These are phyloP conservation scores for Mionectes olivaceus DNA, from an alignment of 2,797 vertebrate genomes.

Conservation along the genomic window DNA sequence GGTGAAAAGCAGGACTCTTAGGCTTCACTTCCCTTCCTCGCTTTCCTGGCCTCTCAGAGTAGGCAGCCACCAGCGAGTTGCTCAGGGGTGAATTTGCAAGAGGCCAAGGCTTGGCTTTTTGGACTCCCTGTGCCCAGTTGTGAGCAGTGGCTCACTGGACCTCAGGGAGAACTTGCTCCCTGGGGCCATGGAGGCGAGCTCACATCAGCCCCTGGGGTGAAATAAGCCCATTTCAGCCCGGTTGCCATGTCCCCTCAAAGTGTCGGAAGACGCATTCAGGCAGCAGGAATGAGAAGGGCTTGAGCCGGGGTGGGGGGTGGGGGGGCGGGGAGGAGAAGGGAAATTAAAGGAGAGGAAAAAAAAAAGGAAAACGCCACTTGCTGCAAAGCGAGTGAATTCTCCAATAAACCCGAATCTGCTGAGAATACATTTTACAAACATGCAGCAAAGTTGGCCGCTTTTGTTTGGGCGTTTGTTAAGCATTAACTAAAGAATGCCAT, in stretches of 20 bases:
- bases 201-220: background rate
- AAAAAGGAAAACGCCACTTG: slow-evolving; percentile 55
- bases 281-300: slow-evolving; percentile 71
- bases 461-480: slow-evolving; percentile 96
- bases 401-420: slow-evolving; percentile 83
- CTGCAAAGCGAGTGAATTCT: slow-evolving; percentile 69
- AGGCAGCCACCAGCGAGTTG: background rate
- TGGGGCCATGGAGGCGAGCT: fast-evolving
- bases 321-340: slow-evolving; percentile 2
- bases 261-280: slow-evolving; percentile 67
- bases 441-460: slow-evolving; percentile 90
- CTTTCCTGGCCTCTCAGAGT: background rate
- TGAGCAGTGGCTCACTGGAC: background rate
- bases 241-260: slow-evolving; percentile 69
- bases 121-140: background rate
- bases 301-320: slow-evolving; percentile 11
- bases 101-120: background rate
- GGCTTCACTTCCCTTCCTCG: background rate
- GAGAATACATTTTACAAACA: slow-evolving; percentile 91
- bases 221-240: slow-evolving; percentile 30
- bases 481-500: slow-evolving; percentile 97
- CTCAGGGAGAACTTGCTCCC: background rate
- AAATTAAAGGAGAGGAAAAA: slow-evolving; percentile 40
- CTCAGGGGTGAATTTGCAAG: background rate
- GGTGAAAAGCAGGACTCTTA: background rate